Conservation (phyloP, 2,888 invertebrate species). For the Anoncus sp. region DNA sequence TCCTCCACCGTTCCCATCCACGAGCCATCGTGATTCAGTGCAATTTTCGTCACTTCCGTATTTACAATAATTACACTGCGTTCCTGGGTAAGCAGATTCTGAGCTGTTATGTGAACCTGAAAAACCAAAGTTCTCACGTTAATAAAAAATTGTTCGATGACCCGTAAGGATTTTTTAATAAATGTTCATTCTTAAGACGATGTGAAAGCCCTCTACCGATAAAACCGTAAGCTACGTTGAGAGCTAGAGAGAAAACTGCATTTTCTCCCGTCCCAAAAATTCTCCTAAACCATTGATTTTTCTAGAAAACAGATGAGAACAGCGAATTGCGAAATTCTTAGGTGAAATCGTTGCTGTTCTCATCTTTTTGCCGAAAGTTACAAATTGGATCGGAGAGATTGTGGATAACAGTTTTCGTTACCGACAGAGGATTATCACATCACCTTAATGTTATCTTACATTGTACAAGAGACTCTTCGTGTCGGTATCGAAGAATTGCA, state of each 20-base stretch:
- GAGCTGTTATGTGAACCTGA: constrained; percentile 89
- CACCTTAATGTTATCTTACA: constrained; percentile 84
- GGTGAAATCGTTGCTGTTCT: too few species aligned
- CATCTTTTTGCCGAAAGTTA: too few species aligned
- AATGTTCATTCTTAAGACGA: background rate
- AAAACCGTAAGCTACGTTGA: too few species aligned
- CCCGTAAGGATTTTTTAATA: background rate
- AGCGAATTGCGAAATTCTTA: too few species aligned
- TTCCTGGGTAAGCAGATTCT: constrained; percentile 89
- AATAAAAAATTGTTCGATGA: constrained; percentile 3
- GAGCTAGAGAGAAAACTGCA: too few species aligned
- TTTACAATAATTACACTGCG: constrained; percentile 86
- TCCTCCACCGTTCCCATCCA: constrained; percentile 91
- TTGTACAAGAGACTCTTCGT: constrained; percentile 88
- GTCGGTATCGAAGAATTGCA: constrained; percentile 89
- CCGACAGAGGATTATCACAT: too few species aligned
- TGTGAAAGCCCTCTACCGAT: too few species aligned
- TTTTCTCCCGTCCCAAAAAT: too few species aligned
- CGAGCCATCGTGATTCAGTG: constrained; percentile 86
- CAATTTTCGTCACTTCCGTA: constrained; percentile 87
- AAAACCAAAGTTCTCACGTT: constrained; percentile 59
- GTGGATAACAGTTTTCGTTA: too few species aligned
- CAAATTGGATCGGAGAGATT: too few species aligned
- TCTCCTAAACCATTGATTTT: too few species aligned
- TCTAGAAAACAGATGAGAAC: too few species aligned